Base-by-base conservation (phyloP, 2,888 invertebrate species). In the Serrognathus titanus region DNA sequence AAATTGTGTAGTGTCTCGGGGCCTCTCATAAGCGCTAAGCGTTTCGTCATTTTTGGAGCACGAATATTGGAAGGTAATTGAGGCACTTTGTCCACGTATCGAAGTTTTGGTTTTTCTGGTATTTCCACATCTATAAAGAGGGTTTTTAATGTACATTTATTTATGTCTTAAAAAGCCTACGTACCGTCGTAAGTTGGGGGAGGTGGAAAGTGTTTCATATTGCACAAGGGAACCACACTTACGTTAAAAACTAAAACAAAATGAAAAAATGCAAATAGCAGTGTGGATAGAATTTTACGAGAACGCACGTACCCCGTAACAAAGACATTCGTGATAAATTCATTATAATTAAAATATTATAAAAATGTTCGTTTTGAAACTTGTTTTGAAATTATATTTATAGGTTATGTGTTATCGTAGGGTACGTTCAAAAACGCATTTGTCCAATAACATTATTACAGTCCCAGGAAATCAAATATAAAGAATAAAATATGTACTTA, bases 1-100 rank as follows among this genome's bases (percentile, higher is more conserved):
- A 84, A 83, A 66, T 90, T 97, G 70, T 98, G 96, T 20, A 94
- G 73, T 4, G 74, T 62, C 77, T 98, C 98, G 0, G 96, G 95
- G 0, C 97, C 97, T 72, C 96, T 81, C 90, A 96, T 94, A 39
- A 88, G 85, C n/a, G 83, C 81, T 2, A 95, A 77, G 51, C 83
- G 83, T 71, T 93, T 96, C 63, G 88, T 87, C 91, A 92, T 93
- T 80, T 92, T 94, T 2, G 89, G 91, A 13, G 91, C 83, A 63
- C 85, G 85, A 35, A 89, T 68, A 59, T 82, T 84, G 0, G 86
- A 69, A 1, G 87, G 86, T 66, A 85, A 85, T 40, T 79, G 80
- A 1, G 93, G 94, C 1, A 87, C 84, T 75, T 87, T 94, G 0
- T 89, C 89, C 72, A 88, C 77, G 40, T 88, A 76, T 59, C 78